phyloP scores from a whole-genome alignment of 2,888 invertebrate genomes.

The Villa cingulata region DNA sequence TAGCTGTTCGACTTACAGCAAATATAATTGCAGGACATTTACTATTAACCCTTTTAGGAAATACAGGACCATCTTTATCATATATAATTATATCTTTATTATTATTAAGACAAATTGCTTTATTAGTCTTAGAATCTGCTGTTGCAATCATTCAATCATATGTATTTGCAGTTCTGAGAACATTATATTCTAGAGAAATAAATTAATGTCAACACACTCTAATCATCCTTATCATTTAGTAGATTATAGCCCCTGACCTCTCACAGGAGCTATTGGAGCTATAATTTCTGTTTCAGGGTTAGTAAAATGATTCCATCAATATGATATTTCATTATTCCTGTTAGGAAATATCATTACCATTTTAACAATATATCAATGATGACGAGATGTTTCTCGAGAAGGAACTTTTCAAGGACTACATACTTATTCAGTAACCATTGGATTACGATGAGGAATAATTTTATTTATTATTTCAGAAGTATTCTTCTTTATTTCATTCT shows the following conservation, averaged over 20 bases:
- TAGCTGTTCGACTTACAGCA: constrained; percentile 57
- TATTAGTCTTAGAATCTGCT: constrained; percentile 40
- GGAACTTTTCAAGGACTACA: constrained; percentile 52
- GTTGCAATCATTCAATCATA: constrained; percentile 47
- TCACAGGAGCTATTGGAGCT: constrained; percentile 45
- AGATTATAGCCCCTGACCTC: constrained; percentile 50
- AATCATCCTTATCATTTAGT: constrained; percentile 54
- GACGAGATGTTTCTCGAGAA: constrained; percentile 56
- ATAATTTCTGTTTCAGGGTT: constrained; percentile 43
- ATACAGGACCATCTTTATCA: constrained; percentile 27
- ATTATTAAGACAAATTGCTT: constrained; percentile 32
- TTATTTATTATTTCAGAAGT: constrained; percentile 60
- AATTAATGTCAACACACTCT: constrained; percentile 40
- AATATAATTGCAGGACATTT: constrained; percentile 65
- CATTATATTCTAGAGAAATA: constrained; percentile 53
- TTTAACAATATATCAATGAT: constrained; percentile 51
- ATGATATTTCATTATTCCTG: constrained; percentile 40
- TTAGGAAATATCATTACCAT: constrained; percentile 35
- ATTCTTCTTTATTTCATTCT: constrained; percentile 46
- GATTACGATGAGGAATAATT: constrained; percentile 56
- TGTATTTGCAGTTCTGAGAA: constrained; percentile 48
- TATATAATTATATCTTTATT: constrained; percentile 20
- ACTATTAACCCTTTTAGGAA: constrained; percentile 47
- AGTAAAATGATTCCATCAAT: constrained; percentile 49
- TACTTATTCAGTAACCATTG: constrained; percentile 42